Base-by-base conservation (phyloP, 2,888 invertebrate species). In the Tricholauxania praeusta region DNA sequence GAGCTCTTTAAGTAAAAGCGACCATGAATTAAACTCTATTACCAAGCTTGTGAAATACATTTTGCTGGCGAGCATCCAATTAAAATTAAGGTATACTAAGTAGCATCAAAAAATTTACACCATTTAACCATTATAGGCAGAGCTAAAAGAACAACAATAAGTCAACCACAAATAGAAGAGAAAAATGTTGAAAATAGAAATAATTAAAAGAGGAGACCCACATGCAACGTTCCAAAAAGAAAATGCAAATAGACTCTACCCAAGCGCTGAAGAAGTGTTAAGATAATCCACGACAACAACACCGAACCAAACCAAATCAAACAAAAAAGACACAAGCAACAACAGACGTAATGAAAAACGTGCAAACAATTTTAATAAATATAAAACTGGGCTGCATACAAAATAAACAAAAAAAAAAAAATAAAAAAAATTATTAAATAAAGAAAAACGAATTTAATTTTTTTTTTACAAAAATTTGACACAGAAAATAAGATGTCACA, bases 401-500 rank as follows among this genome's bases (percentile, higher is more conserved):
- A 10, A 4, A 60, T 5, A 60, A 59, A 60, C 32, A 32, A 60
- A 39, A 1, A 51, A 60, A 62, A 51, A 51, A 6, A 28, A 69
- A 32, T 12, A 15, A 14, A 49, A 22, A 28, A 51, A 48, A 12
- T 55, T 12, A 14, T 28, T 28, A 4, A 28, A 28, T 1, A 53
- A 1, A n/a, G 51, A 52, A 10, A 52, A 28, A 51, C 8, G 39
- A 5, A 8, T 51, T 66, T 51, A 53, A 53, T 17, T 39, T 62
- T 63, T 14, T 70, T 32, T 70, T 63, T 47, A 63, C 22, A 47
- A 57, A 68, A 57, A 57, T 68, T 57, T 68, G 68, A 68, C 68
- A 68, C 59, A 68, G 68, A 68, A 67, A 68, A 57, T 49, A 19
- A n/a, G 55, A 14, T 57, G 67, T 57, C 59, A 48, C 22, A 57